Percentiles rank a stretch among this genome's conserved stretches.
These are phyloP conservation scores for Nephrotoma appendiculata DNA, from an alignment of 2,888 invertebrate genomes.

Conservation along the genomic window DNA sequence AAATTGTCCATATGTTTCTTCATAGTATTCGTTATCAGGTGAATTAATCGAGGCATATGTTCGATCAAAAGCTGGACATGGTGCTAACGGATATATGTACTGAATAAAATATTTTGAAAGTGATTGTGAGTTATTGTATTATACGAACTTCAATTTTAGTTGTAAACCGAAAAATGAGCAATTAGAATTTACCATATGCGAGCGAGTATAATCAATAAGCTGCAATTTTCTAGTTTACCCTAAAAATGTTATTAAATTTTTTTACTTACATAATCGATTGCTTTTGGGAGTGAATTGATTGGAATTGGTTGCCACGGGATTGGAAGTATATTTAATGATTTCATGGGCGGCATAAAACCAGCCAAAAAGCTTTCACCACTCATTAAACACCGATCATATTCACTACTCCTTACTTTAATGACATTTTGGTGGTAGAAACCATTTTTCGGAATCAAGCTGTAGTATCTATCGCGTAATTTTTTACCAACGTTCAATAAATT, in stretches of 20 bases:
- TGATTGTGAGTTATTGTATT: too few relatives aligned
- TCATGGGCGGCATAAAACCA: slow-evolving; percentile 41
- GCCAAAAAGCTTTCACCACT: slow-evolving; percentile 70
- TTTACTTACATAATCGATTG: slow-evolving; percentile 51
- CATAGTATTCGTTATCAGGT: not conserved
- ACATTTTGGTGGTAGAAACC: slow-evolving; percentile 42
- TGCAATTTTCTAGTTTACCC: too few relatives aligned
- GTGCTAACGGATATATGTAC: slow-evolving; percentile 31
- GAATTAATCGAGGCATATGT: slow-evolving; percentile 18
- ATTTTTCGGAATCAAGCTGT: slow-evolving; percentile 44
- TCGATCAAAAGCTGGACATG: slow-evolving; percentile 39
- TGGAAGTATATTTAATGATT: slow-evolving; percentile 25
- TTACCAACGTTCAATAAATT: slow-evolving; percentile 62
- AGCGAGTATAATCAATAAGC: too few relatives aligned
- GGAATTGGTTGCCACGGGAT: slow-evolving; percentile 77
- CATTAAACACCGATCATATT: slow-evolving; percentile 71
- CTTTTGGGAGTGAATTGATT: slow-evolving; percentile 57
- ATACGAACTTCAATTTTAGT: too few relatives aligned
- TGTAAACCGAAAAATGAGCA: not conserved
- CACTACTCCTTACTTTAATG: slow-evolving; percentile 55
- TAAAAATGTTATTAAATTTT: too few relatives aligned
- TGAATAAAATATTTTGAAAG: slow-evolving; percentile 16
- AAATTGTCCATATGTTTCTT: not conserved
- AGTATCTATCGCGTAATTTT: slow-evolving; percentile 54
- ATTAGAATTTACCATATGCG: not conserved